Base-by-base conservation (phyloP, 1,140 invertebrate species). In the Andricus grossulariae region DNA sequence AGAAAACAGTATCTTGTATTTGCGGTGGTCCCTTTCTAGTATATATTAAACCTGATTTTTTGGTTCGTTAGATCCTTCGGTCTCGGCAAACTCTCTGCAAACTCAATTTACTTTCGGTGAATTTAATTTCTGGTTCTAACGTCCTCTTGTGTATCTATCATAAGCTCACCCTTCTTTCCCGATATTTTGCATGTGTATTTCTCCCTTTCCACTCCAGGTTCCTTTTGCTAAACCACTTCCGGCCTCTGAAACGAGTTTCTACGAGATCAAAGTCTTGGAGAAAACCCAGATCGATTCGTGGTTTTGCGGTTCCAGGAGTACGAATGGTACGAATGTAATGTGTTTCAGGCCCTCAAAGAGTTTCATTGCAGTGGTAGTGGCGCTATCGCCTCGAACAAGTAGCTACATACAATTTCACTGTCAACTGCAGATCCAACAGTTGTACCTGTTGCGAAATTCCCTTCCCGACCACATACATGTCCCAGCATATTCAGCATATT, bases 21-120 rank as follows among this genome's bases (percentile, higher is more conserved):
- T 71, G 73, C 55, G 70, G 74, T 82, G 76, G 13, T 32, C 21
- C 16, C 39, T 66, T 16, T n/a, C 39, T 25, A 15, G n/a, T 66
- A 66, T 66, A 66, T 32, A 32, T 66, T 73, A 74, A 80, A 79
- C 73, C 54, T 79, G 83, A 88, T 87, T 88, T 88, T 87, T 84
- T 83, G 84, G 84, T 88, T 89, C 84, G 88, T 89, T 89, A 87
- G 82, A 82, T 70, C 74, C 79, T 88, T 88, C 87, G 75, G 83
- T 70, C 74, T 76, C 50, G 74, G 83, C 80, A 32, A 32, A 32
- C 75, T 74, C 78, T 73, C 74, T 74, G 77, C 75, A 88, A 89
- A 89, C 57, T 85, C 84, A 80, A 89, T 89, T 89, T 87, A 84
- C 83, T 87, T 88, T 88, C 86, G 73, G 84, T 88, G 83, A 89